Evolutionary conservation across 2,888 invertebrate species (phyloP), one percentile per base, ranked within the genome.

Genomic region (Athalia cordata): DNA sequence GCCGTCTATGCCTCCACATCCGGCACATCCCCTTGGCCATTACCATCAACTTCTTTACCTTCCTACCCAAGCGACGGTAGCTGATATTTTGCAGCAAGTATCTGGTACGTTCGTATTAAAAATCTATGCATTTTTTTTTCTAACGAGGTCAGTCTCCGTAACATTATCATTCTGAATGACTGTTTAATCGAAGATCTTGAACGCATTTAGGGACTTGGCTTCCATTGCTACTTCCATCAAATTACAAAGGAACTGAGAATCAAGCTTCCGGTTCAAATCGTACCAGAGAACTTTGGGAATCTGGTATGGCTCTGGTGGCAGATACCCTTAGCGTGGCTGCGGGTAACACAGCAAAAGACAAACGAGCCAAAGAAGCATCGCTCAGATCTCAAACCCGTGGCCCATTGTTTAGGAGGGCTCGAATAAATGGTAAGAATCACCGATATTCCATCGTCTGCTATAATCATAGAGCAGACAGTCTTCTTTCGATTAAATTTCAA

Each of bases 341-440:
- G 70, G 96, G 95, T 74, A 95, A 95, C 80, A 95, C 96, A 15
- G 97, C 97, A 75, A 97, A 97, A 91, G 97, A 97, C 90, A 97
- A 97, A 89, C 93, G 97, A 65, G 94, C 95, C 81, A 97, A 97
- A 89, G 96, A 96, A 91, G 94, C 94, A 72, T 94, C 96, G 90
- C 94, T 96, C 76, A 86, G 89, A 72, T 87, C 89, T 8, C 89
- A 89, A 81, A 88, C 86, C 49, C 88, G 89, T 68, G 86, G 86
- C 68, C 89, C 89, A 50, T 79, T 85, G 45, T 78, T 85, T 13
- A 83, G 88, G 80, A 87, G 86, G 80, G 67, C 84, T 29, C 86
- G 88, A 78, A 81, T 83, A 75, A 85, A 81, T 81, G 87, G 87
- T 84, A 84, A 79, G 81, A 67, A 47, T 52, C n/a, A 11, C 1